phyloP scores from a whole-genome alignment of 2,888 invertebrate species.

The Serrognathus titanus region DNA sequence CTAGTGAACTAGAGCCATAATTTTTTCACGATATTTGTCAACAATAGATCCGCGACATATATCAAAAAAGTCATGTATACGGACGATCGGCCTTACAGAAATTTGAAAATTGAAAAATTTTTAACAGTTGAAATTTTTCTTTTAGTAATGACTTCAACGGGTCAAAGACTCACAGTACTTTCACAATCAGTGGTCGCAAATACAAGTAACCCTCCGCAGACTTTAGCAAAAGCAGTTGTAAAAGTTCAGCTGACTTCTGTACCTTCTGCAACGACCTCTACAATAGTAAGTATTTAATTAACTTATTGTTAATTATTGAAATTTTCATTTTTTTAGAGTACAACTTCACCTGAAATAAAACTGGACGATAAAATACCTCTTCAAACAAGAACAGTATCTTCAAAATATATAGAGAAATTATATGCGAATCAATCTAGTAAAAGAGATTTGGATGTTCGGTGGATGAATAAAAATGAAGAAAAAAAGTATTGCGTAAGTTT shows the following conservation, averaged over 20 bases:
- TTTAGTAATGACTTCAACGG: conserved; percentile 52
- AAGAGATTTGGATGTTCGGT: conserved; percentile 41
- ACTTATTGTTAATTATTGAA: not conserved
- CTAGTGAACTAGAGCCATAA: too few relatives aligned
- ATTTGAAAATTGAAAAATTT: too few relatives aligned
- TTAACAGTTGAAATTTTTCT: conserved; percentile 28
- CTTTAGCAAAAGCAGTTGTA: conserved; percentile 43
- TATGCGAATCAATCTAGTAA: conserved; percentile 35
- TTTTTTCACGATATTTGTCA: too few relatives aligned
- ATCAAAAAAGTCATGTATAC: too few relatives aligned
- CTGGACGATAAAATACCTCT: conserved; percentile 13
- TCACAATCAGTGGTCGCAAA: conserved; percentile 48
- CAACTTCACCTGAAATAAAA: conserved; percentile 13
- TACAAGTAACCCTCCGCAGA: conserved; percentile 30
- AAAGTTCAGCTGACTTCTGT: conserved; percentile 47
- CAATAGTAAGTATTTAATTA: conserved; percentile 22
- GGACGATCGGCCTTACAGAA: too few relatives aligned
- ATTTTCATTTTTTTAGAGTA: conserved; percentile 7
- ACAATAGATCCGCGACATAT: too few relatives aligned
- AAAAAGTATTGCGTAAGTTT: conserved; percentile 14
- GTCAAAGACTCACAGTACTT: conserved; percentile 58
- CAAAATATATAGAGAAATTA: conserved; percentile 44
- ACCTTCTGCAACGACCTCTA: conserved; percentile 34
- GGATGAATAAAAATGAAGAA: conserved; percentile 28
- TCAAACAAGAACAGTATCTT: conserved; percentile 34